Conservation (phyloP, 1,140 invertebrate species). For the Cotesia typhae region DNA sequence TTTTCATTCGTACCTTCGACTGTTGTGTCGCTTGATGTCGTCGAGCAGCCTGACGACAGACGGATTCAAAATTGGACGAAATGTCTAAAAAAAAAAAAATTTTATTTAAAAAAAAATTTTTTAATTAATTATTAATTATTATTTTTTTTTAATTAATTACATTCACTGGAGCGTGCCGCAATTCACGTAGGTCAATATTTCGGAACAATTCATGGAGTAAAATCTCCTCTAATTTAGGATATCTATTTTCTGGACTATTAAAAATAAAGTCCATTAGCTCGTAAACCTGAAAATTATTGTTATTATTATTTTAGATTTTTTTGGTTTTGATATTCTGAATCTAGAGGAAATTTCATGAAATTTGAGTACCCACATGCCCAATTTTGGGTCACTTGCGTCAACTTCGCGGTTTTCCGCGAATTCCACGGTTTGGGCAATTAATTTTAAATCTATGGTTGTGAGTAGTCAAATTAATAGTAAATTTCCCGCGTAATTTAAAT, state of each 20-base stretch:
- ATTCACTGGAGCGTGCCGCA: constrained; percentile 72
- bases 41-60: constrained; percentile 61
- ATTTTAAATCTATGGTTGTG: too few species aligned
- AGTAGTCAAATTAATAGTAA: neutral
- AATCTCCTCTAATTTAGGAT: constrained; percentile 80
- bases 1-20: constrained; percentile 48
- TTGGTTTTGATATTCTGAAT: too few species aligned
- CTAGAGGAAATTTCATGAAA: too few species aligned
- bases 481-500: neutral
- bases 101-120: neutral
- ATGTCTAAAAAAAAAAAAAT: constrained; percentile 52
- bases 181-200: constrained; percentile 86
- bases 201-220: constrained; percentile 83
- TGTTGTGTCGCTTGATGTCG: constrained; percentile 60
- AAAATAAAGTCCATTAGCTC: constrained; percentile 86
- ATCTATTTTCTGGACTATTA: constrained; percentile 70
- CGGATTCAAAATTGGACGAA: constrained; percentile 60
- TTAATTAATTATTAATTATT: constrained; percentile 10
- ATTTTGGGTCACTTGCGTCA: too few species aligned
- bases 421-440: too few species aligned
- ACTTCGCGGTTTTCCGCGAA: too few species aligned
- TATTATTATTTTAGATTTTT: neutral
- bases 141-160: constrained; percentile 49
- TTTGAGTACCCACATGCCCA: too few species aligned
- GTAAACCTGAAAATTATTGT: constrained; percentile 69